A percentile compares a stretch with the other conserved stretches of the same genome.
Evolutionary conservation across 2,113 vertebrate genomes (phyloP).

Genomic region (Epinephelus fuscoguttatus): DNA sequence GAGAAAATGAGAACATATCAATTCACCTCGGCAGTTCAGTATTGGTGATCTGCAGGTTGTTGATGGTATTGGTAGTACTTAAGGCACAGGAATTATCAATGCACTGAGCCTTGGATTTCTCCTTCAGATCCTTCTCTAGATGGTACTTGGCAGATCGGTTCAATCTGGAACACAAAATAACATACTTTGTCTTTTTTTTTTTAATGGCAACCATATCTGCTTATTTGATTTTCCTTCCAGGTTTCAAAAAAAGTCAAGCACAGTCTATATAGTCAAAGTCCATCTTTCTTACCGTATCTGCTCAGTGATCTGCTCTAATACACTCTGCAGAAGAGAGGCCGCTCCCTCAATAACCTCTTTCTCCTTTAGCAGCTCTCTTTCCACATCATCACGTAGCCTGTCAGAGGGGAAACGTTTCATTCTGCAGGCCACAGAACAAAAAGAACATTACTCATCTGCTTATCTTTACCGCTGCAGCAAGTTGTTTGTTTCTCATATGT

Average conservation of each 20-base stretch:
- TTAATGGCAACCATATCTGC: not conserved
- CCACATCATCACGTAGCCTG: slow-evolving; percentile 87
- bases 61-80: slow-evolving; percentile 85
- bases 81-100: slow-evolving; percentile 89
- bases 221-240: not conserved
- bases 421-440: slow-evolving; percentile 74
- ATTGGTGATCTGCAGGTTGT: slow-evolving; percentile 46
- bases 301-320: slow-evolving; percentile 88
- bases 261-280: too few species aligned
- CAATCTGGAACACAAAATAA: slow-evolving; percentile 79
- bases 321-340: slow-evolving; percentile 84
- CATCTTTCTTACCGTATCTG: slow-evolving; percentile 89
- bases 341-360: slow-evolving; percentile 83
- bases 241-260: not conserved
- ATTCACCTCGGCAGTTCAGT: slow-evolving; percentile 60
- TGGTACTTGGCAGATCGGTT: slow-evolving; percentile 90
- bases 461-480: not conserved
- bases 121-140: slow-evolving; percentile 91
- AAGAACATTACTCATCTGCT: not conserved
- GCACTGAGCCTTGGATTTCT: slow-evolving; percentile 88
- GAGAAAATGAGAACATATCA: not conserved
- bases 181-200: not conserved
- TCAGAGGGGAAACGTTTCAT: slow-evolving; percentile 86
- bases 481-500: not conserved
- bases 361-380: slow-evolving; percentile 90